Conservation (phyloP, 1,140 invertebrate species). For the Drosophila murphyi region DNA sequence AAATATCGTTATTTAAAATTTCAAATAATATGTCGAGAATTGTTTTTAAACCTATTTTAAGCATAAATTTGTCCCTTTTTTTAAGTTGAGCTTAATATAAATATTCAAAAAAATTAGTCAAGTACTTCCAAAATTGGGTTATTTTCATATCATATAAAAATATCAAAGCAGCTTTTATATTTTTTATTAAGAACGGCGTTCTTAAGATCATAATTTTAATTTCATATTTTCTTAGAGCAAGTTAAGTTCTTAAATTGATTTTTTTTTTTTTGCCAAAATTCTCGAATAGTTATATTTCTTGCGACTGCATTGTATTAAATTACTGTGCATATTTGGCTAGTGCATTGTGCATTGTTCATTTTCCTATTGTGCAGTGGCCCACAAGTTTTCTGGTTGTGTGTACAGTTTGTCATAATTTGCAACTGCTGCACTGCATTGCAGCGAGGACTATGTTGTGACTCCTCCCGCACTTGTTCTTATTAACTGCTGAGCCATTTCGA, state of each 20-base stretch:
- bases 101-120: too few species aligned
- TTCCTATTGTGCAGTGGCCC: slow-evolving; percentile 2
- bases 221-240: not conserved
- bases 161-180: not conserved
- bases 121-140: too few species aligned
- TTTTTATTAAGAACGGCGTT: not conserved
- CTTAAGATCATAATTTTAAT: not conserved
- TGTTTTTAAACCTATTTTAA: too few species aligned
- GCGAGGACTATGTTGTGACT: slow-evolving; percentile 7
- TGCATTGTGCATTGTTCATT: slow-evolving; percentile 4
- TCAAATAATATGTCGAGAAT: too few species aligned
- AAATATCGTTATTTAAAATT: too few species aligned
- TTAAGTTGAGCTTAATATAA: too few species aligned
- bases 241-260: too few species aligned
- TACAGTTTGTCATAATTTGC: slow-evolving; percentile 78
- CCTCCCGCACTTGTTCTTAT: slow-evolving; percentile 59
- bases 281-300: not conserved
- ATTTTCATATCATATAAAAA: too few species aligned
- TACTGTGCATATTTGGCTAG: not conserved
- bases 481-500: slow-evolving; percentile 71
- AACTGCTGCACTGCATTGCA: slow-evolving; percentile 65
- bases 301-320: not conserved
- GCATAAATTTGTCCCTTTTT: too few species aligned
- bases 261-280: not conserved
- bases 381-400: slow-evolving; percentile 46